A percentile compares a stretch with the other conserved stretches of the same genome.
phyloP scores from a whole-genome alignment of 2,113 vertebrate genomes.

The Gobiocypris rarus region DNA sequence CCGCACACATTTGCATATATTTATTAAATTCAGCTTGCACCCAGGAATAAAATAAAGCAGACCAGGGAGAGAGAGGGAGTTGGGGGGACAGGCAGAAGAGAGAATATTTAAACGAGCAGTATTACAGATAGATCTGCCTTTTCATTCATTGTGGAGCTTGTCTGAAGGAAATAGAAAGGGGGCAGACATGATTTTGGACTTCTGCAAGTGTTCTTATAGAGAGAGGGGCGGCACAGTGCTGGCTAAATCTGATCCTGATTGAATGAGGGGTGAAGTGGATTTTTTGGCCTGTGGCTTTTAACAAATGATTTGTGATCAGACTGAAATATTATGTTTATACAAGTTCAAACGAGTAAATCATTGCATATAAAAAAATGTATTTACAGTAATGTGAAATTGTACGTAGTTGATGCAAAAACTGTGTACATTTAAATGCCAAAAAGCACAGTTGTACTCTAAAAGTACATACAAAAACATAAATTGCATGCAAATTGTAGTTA shows the following conservation, averaged over 20 bases:
- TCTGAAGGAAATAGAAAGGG: constrained; percentile 37
- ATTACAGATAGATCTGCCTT: constrained; percentile 78
- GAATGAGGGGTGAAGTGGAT: background rate
- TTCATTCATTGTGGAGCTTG: constrained; percentile 72
- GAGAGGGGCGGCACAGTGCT: background rate
- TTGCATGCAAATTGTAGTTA: background rate
- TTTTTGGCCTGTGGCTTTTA: constrained; percentile 12
- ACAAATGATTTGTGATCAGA: background rate
- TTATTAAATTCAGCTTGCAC: constrained; percentile 85
- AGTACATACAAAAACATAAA: background rate
- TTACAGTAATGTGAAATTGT: background rate
- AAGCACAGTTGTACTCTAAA: background rate
- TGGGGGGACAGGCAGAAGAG: constrained; percentile 60
- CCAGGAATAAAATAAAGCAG: constrained; percentile 81
- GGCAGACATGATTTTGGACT: constrained; percentile 51
- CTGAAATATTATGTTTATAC: background rate
- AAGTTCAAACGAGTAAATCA: background rate
- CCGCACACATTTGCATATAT: constrained; percentile 92
- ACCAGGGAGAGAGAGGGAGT: constrained; percentile 53
- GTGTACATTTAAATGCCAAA: background rate
- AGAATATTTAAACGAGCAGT: constrained; percentile 80
- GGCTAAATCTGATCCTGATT: background rate
- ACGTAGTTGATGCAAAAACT: background rate
- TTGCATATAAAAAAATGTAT: background rate
- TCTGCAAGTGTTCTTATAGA: constrained; percentile 39